Base-by-base conservation (phyloP, 2,113 vertebrate genomes). In the Oreochromis niloticus region DNA sequence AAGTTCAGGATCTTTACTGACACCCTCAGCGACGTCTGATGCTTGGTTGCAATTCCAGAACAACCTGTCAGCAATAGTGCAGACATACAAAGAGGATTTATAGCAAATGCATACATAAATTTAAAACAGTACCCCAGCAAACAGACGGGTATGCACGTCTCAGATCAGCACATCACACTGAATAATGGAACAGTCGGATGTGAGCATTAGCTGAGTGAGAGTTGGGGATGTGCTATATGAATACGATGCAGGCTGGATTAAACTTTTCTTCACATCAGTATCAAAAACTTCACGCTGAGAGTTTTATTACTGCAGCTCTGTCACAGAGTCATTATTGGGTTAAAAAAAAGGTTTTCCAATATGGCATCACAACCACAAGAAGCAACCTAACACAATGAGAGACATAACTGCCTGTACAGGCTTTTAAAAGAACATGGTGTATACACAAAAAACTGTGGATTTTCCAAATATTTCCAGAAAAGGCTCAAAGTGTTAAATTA, bases 11-110 rank as follows among this genome's bases (percentile, higher is more conserved):
- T 16, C 9, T 34, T 79, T 12, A 4, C 71, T 61, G 14, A 24
- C 34, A 24, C 39, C 0, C 41, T 22, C 14, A 16, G 68, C 0
- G 1, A 17, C 9, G 2, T 55, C 46, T 17, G 16, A 36, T 17
- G 6, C 19, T 54, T 22, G 22, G n/a, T 39, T 50, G n/a, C n/a
- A 54, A 54, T 43, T 30, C 66, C 46, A 66, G 32, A 41, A 8
- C 54, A n/a, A n/a, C 3, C 7, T 2, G 2, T 19, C 54, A 24
- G 75, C 34, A 52, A 19, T 3, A 32, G 50, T 10, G 2, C 63
- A 32, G 12, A 71, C 36, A 4, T 9, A 3, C 11, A 68, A 1
- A 52, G 30, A 52, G 10, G 1, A 41, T 78, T 78, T 82, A 24
- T 41, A 43, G 22, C 80, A 87, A 27, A 24, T n/a, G 16, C 17